phyloP scores from a whole-genome alignment of 2,113 vertebrate genomes.

The Pelecanus crispus region DNA sequence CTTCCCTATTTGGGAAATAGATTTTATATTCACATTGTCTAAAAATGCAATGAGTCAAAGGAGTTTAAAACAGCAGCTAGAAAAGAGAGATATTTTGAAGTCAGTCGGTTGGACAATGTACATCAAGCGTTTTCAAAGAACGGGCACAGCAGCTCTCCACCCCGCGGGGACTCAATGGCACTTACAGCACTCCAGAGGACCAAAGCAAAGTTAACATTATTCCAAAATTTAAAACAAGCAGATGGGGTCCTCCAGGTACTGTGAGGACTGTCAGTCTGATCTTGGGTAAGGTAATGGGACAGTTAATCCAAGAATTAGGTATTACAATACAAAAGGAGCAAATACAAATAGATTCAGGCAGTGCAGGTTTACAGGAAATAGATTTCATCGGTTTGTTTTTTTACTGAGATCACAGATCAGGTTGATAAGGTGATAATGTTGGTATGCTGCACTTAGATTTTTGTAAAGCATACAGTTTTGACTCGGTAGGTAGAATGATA shows the following conservation, averaged over 20 bases:
- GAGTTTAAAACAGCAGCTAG: conserved; percentile 12
- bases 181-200: neutral
- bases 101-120: neutral
- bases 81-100: neutral
- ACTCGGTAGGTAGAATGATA: neutral
- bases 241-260: neutral
- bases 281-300: neutral
- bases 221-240: neutral
- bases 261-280: neutral
- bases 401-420: neutral
- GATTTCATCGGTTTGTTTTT: neutral
- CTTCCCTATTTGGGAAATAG: conserved; percentile 33
- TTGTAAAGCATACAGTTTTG: neutral
- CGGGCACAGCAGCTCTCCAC: neutral
- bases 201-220: neutral
- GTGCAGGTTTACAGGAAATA: neutral
- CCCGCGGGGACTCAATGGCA: fast-evolving
- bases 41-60: neutral
- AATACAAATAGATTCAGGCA: neutral
- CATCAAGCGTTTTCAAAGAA: neutral
- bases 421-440: neutral
- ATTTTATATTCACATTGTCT: neutral
- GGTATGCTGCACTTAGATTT: neutral
- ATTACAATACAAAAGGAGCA: neutral
- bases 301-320: neutral